A percentile compares a stretch with the other conserved stretches of the same genome.
Evolutionary conservation across 2,113 vertebrate genomes (phyloP).

Genomic region (Myiozetetes cayanensis): DNA sequence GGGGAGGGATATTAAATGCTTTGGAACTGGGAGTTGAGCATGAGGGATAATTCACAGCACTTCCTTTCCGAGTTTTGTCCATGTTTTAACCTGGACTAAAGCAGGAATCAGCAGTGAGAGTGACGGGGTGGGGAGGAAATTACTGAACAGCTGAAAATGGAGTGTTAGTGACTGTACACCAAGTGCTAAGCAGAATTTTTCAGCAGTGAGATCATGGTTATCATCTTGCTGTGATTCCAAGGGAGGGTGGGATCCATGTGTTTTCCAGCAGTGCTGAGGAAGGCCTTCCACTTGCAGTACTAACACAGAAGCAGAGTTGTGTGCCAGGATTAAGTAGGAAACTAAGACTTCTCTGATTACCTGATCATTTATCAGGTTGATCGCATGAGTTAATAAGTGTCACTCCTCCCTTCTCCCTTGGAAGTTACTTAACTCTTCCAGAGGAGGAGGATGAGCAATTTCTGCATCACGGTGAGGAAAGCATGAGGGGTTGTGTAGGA

Average conservation of each 20-base stretch:
- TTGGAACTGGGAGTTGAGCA: not conserved
- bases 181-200: not conserved
- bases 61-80: not conserved
- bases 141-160: not conserved
- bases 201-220: not conserved
- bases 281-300: not conserved
- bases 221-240: not conserved
- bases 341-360: not conserved
- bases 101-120: not conserved
- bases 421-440: slow-evolving; percentile 37
- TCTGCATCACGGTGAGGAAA: slow-evolving; percentile 25
- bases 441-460: slow-evolving; percentile 21
- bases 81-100: not conserved
- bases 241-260: not conserved
- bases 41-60: not conserved
- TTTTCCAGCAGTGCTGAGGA: not conserved
- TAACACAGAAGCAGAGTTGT: not conserved
- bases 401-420: slow-evolving; percentile 19
- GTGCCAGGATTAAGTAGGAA: not conserved
- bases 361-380: not conserved
- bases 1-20: not conserved
- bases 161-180: not conserved
- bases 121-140: not conserved
- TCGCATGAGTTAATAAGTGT: not conserved
- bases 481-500: not conserved